Evolutionary conservation across 2,113 vertebrate genomes (phyloP).

Genomic region (Passer montanus): DNA sequence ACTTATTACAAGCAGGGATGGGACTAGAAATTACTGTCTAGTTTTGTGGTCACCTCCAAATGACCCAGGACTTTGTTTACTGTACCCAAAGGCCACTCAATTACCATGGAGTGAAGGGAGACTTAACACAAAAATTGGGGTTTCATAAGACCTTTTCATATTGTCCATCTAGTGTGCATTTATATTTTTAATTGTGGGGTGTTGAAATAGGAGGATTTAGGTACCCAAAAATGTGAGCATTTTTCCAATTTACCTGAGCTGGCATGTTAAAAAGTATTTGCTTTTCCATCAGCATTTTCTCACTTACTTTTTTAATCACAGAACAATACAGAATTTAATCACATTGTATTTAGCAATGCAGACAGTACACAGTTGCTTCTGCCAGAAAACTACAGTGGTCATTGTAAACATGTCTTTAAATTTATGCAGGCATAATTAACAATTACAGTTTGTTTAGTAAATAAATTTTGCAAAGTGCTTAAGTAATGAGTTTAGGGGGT

Average conservation of each 20-base stretch:
- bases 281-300: not conserved
- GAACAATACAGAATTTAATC: not conserved
- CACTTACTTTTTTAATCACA: not conserved
- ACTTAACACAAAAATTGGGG: not conserved
- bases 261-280: not conserved
- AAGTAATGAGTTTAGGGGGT: not conserved
- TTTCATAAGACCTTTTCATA: not conserved
- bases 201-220: not conserved
- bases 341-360: not conserved
- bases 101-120: not conserved
- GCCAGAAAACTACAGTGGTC: not conserved
- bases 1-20: not conserved
- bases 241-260: not conserved
- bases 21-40: not conserved
- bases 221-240: not conserved
- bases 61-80: not conserved
- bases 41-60: not conserved
- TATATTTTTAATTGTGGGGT: not conserved
- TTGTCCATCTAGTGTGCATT: not conserved
- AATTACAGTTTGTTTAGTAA: constrained; percentile 25
- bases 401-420: not conserved
- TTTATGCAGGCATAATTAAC: not conserved
- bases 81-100: not conserved
- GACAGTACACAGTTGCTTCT: not conserved
- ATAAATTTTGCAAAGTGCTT: not conserved